phyloP scores from a whole-genome alignment of 92 coral and sea anemone species.

The Zoanthus gigantus region DNA sequence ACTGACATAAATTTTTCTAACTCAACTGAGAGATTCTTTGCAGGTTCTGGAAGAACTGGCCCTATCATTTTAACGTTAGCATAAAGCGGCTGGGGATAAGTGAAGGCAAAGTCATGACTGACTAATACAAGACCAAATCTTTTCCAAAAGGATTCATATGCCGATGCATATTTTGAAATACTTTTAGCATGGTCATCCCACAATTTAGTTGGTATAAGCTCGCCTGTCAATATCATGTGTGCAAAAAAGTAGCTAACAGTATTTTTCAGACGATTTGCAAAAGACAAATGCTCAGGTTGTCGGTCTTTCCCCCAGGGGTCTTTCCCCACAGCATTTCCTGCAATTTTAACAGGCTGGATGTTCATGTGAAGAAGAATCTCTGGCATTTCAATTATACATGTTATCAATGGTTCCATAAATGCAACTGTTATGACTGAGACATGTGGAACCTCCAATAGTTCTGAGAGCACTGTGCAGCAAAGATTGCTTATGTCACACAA shows the following conservation, averaged over 20 bases:
- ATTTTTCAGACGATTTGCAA: constrained; percentile 49
- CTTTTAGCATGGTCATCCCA: constrained; percentile 53
- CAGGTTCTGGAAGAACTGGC: constrained; percentile 50
- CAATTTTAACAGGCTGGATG: not conserved
- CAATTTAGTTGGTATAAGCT: constrained; percentile 3
- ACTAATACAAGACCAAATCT: constrained; percentile 34
- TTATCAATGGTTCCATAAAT: constrained; percentile 7
- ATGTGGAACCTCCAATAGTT: constrained; percentile 42
- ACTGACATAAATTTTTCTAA: constrained; percentile 36
- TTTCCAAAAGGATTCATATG: constrained; percentile 52
- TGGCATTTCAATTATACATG: not conserved
- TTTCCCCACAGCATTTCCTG: not conserved
- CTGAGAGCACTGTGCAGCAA: constrained; percentile 54
- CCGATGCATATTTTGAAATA: constrained; percentile 33
- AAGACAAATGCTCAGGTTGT: constrained; percentile 21
- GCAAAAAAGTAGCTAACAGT: not conserved
- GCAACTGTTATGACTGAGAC: constrained; percentile 42
- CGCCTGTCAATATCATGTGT: not conserved
- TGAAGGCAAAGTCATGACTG: constrained; percentile 53
- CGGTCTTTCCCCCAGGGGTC: too few species aligned
- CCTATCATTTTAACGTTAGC: constrained; percentile 57
- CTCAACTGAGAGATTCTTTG: constrained; percentile 42
- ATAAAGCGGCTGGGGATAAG: constrained; percentile 40
- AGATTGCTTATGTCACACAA: constrained; percentile 44
- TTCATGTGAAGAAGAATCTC: constrained; percentile 15